Base-by-base conservation (phyloP, 2,888 invertebrate species). In the Lithophane semibrunnea region DNA sequence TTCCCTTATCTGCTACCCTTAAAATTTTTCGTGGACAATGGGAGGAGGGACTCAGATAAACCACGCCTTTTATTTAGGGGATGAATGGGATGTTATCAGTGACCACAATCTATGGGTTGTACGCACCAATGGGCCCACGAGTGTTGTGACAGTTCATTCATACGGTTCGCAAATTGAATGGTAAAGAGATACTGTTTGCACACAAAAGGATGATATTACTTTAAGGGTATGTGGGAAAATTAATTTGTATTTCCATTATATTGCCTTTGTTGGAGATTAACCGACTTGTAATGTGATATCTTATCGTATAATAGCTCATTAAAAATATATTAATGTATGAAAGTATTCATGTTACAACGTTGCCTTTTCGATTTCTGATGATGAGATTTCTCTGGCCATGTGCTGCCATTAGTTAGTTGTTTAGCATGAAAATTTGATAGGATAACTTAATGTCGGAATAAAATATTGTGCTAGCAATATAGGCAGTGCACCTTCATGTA, bases 211-310 rank as follows among this genome's bases (percentile, higher is more conserved):
- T 94, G 92, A 94, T 95, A 96, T 96, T 95, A 96, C 94, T 95
- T 95, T 96, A 96, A 94, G 94, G 94, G 94, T 93, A 94, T 96
- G 96, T 96, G 96, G 94, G 96, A 96, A 96, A 93, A 96, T 95
- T 96, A 95, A 96, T 95, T 95, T 94, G 95, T 94, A 93, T 94
- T 93, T 90, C 90, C 93, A 94, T 93, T 92, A 86, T 90, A 84
- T 89, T 89, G 79, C 88, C 60, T 73, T 92, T 93, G 91, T 93
- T 90, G 73, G 67, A 83, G 78, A 81, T 87, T 89, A 88, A 90
- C 90, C 79, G 83, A 82, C 82, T 81, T 89, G 92, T 91, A 91
- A 92, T 86, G 75, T 85, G 92, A 92, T 92, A 89, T 82, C 79
- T 83, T 73, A 74, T 69, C 72, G 54, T 79, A 80, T 80, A 81